Percentiles rank a stretch among this genome's conserved stretches.
Conservation (phyloP, 2,888 invertebrate species). For the Yponomeuta cagnagella region DNA sequence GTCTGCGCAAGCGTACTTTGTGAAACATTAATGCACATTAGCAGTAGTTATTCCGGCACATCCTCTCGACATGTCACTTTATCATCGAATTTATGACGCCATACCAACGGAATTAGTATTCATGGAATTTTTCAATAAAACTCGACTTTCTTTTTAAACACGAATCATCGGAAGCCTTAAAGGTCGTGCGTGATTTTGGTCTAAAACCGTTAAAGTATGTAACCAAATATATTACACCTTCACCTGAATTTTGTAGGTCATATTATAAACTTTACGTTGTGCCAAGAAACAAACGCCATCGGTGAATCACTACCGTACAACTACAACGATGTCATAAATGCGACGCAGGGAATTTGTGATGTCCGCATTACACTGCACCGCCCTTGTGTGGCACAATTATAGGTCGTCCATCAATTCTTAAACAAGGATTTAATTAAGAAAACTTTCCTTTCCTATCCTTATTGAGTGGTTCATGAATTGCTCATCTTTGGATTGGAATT, state of each 20-base stretch:
- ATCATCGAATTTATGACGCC: conserved; percentile 15
- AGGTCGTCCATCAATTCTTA: no score
- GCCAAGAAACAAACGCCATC: conserved; percentile 52
- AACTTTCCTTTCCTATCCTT: not conserved
- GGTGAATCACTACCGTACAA: conserved; percentile 53
- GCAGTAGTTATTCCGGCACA: not conserved
- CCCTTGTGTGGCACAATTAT: not conserved
- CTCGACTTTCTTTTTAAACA: conserved; percentile 24
- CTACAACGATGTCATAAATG: conserved; percentile 45
- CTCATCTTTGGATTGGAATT: not conserved
- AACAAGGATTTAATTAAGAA: no score
- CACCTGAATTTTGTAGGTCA: conserved; percentile 45
- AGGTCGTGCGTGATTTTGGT: not conserved
- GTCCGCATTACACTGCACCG: conserved; percentile 10
- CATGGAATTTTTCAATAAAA: conserved; percentile 23
- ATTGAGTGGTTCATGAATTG: not conserved
- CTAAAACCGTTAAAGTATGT: not conserved
- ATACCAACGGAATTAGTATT: conserved; percentile 19
- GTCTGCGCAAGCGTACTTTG: not conserved
- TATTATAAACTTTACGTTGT: conserved; percentile 41
- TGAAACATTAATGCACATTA: not conserved
- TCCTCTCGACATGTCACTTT: not conserved
- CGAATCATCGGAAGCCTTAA: conserved; percentile 19
- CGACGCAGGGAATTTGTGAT: conserved; percentile 47
- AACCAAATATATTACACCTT: conserved; percentile 29